Conservation (phyloP, 1,140 invertebrate species). For the Sarcophaga bullata region DNA sequence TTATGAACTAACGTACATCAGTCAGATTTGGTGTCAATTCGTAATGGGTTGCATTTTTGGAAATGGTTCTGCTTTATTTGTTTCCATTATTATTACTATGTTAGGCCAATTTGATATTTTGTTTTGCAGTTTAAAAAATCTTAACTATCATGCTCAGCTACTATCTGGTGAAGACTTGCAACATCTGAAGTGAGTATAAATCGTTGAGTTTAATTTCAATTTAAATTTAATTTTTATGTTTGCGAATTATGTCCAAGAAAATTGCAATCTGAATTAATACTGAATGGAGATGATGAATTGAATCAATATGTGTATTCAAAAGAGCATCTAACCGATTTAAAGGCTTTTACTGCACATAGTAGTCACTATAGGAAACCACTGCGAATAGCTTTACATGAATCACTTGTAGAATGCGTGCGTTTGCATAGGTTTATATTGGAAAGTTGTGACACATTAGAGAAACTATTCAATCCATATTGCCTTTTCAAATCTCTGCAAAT, state of each 20-base stretch:
- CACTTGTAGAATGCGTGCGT: constrained; percentile 54
- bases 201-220: background rate
- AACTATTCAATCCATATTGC: constrained; percentile 59
- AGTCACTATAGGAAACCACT: background rate
- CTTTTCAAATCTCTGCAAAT: constrained; percentile 61
- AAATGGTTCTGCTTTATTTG: constrained; percentile 53
- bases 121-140: constrained; percentile 61
- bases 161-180: constrained; percentile 45
- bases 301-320: constrained; percentile 55
- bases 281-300: constrained; percentile 48
- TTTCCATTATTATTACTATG: constrained; percentile 53
- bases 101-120: constrained; percentile 60
- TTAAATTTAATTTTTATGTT: too few species aligned
- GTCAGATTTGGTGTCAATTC: constrained; percentile 55
- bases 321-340: constrained; percentile 52
- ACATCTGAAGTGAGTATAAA: constrained; percentile 48
- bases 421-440: constrained; percentile 57
- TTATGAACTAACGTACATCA: constrained; percentile 52
- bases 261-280: constrained; percentile 26
- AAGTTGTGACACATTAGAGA: constrained; percentile 51
- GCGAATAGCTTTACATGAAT: constrained; percentile 44
- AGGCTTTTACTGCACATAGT: constrained; percentile 15
- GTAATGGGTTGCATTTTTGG: constrained; percentile 50
- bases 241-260: background rate
- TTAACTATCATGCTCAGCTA: constrained; percentile 53